Conservation (phyloP, 2,888 invertebrate genomes). For the Carterocephalus palaemon region DNA sequence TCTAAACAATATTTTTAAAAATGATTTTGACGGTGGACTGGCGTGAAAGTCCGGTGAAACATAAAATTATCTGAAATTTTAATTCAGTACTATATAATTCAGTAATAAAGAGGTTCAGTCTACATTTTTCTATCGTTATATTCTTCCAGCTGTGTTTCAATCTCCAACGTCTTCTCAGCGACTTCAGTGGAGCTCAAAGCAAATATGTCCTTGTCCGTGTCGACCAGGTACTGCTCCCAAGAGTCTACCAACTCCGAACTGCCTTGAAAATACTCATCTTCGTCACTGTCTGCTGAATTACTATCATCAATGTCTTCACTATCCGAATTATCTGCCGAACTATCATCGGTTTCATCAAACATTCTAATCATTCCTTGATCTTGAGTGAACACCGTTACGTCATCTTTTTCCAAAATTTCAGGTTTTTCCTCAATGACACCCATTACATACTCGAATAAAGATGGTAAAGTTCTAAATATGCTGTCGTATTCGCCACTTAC, state of each 20-base stretch:
- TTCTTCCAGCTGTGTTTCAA: conserved; percentile 10
- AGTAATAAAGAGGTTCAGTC: too few species aligned
- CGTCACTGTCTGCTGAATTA: not conserved
- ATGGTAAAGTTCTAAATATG: conserved; percentile 11
- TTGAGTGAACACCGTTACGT: conserved; percentile 11
- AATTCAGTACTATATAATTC: too few species aligned
- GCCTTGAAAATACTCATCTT: not conserved
- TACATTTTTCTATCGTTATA: conserved; percentile 15
- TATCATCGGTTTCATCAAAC: not conserved
- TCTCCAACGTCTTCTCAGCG: conserved; percentile 10
- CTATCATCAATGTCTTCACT: not conserved
- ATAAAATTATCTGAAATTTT: too few species aligned
- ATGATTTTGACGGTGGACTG: too few species aligned
- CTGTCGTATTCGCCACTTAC: conserved; percentile 9
- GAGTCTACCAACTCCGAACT: not conserved
- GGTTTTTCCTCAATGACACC: conserved; percentile 8
- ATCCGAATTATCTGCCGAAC: not conserved
- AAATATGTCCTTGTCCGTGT: not conserved
- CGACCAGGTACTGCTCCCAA: conserved; percentile 12
- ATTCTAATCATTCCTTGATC: too few species aligned
- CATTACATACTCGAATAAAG: conserved; percentile 17
- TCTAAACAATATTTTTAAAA: too few species aligned
- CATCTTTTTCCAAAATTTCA: conserved; percentile 21
- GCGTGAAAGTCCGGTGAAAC: too few species aligned
- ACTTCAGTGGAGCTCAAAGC: conserved; percentile 4